A percentile compares a stretch with the other conserved stretches of the same genome.
These are phyloP conservation scores for Ivindomyrus marchei DNA, from an alignment of 2,113 vertebrate genomes.

Conservation along the genomic window DNA sequence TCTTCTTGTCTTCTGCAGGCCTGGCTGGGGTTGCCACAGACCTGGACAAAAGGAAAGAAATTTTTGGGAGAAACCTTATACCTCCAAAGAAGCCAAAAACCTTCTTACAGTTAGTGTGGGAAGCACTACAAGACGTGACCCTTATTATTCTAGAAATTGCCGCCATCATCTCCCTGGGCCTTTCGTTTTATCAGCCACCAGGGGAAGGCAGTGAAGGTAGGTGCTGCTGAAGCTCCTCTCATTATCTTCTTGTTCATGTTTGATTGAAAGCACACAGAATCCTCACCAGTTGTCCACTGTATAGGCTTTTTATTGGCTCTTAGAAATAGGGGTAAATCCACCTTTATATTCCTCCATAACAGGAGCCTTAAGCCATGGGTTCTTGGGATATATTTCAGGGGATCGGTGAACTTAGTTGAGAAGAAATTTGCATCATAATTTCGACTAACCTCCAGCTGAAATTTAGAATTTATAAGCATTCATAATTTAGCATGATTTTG, in stretches of 20 bases:
- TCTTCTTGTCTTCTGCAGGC: slow-evolving; percentile 56
- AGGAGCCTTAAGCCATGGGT: neutral
- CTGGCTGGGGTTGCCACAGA: slow-evolving; percentile 77
- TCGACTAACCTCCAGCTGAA: neutral
- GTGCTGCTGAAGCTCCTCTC: slow-evolving; percentile 22
- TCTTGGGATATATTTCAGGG: neutral
- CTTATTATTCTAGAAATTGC: slow-evolving; percentile 97
- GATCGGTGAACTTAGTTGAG: neutral
- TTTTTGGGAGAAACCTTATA: slow-evolving; percentile 95
- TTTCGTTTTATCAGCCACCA: slow-evolving; percentile 94
- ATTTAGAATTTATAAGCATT: neutral
- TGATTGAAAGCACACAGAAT: neutral
- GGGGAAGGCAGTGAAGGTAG: slow-evolving; percentile 78
- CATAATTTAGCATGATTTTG: neutral
- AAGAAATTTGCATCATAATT: neutral
- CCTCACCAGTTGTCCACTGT: neutral
- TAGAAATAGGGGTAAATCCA: neutral
- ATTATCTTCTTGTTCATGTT: neutral
- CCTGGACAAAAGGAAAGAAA: slow-evolving; percentile 90
- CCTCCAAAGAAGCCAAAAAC: slow-evolving; percentile 99
- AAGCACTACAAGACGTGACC: slow-evolving; percentile 96
- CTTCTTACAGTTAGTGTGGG: slow-evolving; percentile 97
- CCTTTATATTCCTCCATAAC: neutral
- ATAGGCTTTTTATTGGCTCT: neutral
- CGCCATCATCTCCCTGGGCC: slow-evolving; percentile 91